Evolutionary conservation across 2,797 vertebrate genomes (phyloP), one percentile per base, ranked within the genome.

Genomic region (Gobionotothen gibberifrons): DNA sequence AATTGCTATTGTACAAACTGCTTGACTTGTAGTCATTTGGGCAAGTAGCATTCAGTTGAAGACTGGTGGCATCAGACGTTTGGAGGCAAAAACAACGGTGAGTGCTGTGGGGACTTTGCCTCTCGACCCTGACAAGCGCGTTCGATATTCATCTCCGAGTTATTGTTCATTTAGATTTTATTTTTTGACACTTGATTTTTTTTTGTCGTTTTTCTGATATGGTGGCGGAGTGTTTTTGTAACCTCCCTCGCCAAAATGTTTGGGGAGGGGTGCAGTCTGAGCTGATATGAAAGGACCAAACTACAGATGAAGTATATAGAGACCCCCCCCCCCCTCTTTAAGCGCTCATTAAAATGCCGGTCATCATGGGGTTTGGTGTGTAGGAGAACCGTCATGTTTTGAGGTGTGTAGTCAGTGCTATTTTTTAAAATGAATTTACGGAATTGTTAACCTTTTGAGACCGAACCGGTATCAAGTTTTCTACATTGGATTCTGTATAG

Each of bases 401-500:
- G 81, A 85, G 91, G 85, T 90, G 84, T 89, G 74, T 89, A 90
- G 87, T 93, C 89, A 90, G 86, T 93, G 88, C 86, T 92, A 81
- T 93, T 92, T 89, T 91, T 91, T 91, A 83, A 91, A 44, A 89
- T 91, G 88, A 92, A 86, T 93, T 91, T 90, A 91, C 84, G 83
- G 72, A 89, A 84, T 89, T 94, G 92, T 94, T 93, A 89, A 92
- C 89, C 82, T 91, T 94, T 93, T 90, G 79, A 93, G 86, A 93
- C 93, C 93, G 94, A 94, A 94, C 88, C 92, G 59, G 86, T 95
- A 93, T 90, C 89, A 91, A 92, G 70, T 95, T 94, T 96, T 95
- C 90, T 96, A 95, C 95, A 95, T 95, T 94, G 94, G 92, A 92
- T 95, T 95, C 95, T 96, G 94, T 95, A 95, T 94, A 96, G 95